Evolutionary conservation across 2,888 invertebrate genomes (phyloP).

Genomic region (Limnephilus lunatus): DNA sequence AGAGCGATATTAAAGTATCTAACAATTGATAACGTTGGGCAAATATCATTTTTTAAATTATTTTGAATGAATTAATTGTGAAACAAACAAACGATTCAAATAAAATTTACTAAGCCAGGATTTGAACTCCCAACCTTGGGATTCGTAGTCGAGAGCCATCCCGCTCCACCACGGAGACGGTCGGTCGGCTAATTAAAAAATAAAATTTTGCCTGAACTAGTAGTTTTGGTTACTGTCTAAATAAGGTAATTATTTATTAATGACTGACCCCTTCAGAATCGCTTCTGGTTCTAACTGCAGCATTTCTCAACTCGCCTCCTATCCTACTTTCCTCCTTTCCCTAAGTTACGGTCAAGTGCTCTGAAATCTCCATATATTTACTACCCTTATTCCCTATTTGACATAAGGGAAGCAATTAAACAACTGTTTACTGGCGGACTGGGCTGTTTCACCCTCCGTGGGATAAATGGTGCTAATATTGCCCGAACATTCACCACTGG

Average conservation of each 20-base stretch:
- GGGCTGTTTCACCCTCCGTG: slow-evolving; percentile 32
- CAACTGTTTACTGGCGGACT: slow-evolving; percentile 62
- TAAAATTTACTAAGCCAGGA: no score
- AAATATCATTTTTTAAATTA: no score
- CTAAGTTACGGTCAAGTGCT: slow-evolving; percentile 39
- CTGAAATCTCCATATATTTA: slow-evolving; percentile 49
- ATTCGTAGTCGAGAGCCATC: no score
- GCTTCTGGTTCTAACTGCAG: not conserved
- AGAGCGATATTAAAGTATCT: no score
- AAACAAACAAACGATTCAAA: no score
- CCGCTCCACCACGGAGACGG: no score
- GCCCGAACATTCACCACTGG: slow-evolving; percentile 20
- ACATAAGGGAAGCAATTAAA: slow-evolving; percentile 65
- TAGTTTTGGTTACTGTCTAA: not conserved
- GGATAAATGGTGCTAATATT: slow-evolving; percentile 59
- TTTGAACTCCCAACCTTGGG: no score
- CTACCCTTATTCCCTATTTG: slow-evolving; percentile 51
- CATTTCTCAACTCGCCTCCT: slow-evolving; percentile 23
- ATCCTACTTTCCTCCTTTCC: not conserved
- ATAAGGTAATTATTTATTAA: not conserved
- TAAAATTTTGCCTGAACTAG: not conserved
- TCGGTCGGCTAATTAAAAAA: no score
- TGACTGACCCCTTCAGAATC: not conserved
- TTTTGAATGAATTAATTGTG: no score
- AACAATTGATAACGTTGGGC: no score